Conservation (phyloP, 2,797 vertebrate species). For the Coluber constrictor region DNA sequence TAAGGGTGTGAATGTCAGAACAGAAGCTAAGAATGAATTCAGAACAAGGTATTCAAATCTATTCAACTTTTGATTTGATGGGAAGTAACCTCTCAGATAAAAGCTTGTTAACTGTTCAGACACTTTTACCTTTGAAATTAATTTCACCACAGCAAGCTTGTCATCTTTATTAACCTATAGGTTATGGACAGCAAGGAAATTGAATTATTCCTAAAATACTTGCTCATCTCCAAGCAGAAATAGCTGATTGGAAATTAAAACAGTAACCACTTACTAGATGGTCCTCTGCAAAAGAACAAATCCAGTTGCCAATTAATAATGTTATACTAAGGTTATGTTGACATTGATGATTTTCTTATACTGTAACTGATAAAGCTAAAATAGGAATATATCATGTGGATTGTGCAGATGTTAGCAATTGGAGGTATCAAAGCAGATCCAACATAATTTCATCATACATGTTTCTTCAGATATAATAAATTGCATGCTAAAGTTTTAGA, state of each 20-base stretch:
- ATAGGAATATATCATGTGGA: background rate
- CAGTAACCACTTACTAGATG: background rate
- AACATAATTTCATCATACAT: background rate
- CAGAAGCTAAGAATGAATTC: background rate
- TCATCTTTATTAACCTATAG: background rate
- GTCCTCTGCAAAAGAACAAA: background rate
- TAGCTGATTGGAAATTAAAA: background rate
- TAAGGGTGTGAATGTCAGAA: background rate
- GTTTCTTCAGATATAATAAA: background rate
- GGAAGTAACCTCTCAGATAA: background rate
- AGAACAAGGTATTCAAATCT: slow-evolving; percentile 10
- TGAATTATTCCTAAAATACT: background rate
- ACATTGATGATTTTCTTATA: background rate
- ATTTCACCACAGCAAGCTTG: background rate
- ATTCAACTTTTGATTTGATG: background rate
- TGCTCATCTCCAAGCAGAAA: background rate
- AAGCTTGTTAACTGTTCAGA: background rate
- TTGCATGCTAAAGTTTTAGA: background rate
- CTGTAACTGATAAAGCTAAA: background rate
- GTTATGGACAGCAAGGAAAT: background rate
- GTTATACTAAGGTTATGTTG: background rate
- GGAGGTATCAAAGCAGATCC: background rate
- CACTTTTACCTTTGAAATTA: background rate
- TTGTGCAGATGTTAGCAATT: background rate
- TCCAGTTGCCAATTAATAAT: background rate